Evolutionary conservation across 2,888 invertebrate genomes (phyloP).

Genomic region (Tromatobia lineatoria): DNA sequence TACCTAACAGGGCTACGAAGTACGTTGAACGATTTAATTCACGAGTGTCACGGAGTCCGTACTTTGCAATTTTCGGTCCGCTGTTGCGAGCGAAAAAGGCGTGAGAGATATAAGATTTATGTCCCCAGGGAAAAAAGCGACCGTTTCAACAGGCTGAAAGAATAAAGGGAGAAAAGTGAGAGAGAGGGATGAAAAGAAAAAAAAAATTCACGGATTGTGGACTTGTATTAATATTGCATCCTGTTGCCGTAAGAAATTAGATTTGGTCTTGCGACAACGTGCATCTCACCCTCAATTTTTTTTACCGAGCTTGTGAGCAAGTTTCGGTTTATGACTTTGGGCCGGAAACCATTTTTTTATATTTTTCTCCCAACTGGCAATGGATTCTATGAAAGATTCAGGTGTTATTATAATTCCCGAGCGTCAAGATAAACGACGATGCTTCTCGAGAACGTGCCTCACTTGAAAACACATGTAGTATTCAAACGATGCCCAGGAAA

Average conservation of each 20-base stretch:
- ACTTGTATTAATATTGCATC: slow-evolving; percentile 79
- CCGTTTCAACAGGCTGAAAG: slow-evolving; percentile 53
- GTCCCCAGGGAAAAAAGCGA: slow-evolving; percentile 67
- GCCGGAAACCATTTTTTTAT: slow-evolving; percentile 55
- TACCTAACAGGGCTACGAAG: slow-evolving; percentile 72
- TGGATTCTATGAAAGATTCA: slow-evolving; percentile 79
- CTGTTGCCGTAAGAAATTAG: slow-evolving; percentile 78
- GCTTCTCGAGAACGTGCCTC: slow-evolving; percentile 57
- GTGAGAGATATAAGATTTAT: slow-evolving; percentile 73
- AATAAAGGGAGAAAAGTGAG: not conserved
- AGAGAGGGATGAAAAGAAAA: slow-evolving; percentile 68
- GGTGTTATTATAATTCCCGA: slow-evolving; percentile 76
- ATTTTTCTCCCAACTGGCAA: slow-evolving; percentile 71
- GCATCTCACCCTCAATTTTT: slow-evolving; percentile 44
- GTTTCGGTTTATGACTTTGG: not conserved
- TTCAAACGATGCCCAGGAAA: slow-evolving; percentile 37
- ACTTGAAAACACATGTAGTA: slow-evolving; percentile 14
- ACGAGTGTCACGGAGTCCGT: slow-evolving; percentile 66
- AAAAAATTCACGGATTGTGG: slow-evolving; percentile 72
- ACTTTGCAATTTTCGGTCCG: not conserved
- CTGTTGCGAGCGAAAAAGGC: slow-evolving; percentile 37
- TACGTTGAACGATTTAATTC: slow-evolving; percentile 76
- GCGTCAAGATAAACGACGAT: slow-evolving; percentile 74
- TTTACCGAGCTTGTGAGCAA: not conserved
- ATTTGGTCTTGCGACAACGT: slow-evolving; percentile 71